Percentiles rank a stretch among this genome's conserved stretches.
Conservation (phyloP, 2,113 vertebrate genomes). For the Megalops atlanticus region DNA sequence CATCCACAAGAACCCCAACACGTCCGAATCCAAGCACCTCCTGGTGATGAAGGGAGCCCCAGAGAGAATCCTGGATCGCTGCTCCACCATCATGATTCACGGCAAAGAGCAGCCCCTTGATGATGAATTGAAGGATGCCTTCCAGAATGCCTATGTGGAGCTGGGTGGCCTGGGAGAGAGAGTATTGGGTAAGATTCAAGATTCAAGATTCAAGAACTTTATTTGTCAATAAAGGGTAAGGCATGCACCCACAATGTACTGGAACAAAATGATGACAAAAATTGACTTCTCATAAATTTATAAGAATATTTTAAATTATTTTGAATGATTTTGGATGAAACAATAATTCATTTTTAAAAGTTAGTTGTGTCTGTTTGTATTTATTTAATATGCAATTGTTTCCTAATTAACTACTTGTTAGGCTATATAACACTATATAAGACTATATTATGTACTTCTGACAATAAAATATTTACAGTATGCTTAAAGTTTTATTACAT, state of each 20-base stretch:
- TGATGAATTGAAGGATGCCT: constrained; percentile 88
- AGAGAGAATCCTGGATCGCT: constrained; percentile 89
- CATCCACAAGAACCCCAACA: constrained; percentile 75
- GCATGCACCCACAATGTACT: background rate
- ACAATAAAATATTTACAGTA: no score
- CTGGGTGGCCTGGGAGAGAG: constrained; percentile 86
- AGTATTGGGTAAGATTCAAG: constrained; percentile 88
- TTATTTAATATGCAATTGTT: no score
- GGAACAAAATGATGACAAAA: background rate
- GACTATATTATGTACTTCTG: no score
- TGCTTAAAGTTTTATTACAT: no score
- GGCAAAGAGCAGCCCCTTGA: constrained; percentile 84
- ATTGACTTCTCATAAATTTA: background rate
- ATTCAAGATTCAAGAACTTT: no score
- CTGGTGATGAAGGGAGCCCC: constrained; percentile 93
- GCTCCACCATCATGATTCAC: constrained; percentile 83
- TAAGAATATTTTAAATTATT: no score
- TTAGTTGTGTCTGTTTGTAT: no score
- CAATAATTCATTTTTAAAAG: no score
- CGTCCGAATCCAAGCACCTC: constrained; percentile 67
- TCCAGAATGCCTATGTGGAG: constrained; percentile 91
- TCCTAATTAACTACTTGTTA: no score
- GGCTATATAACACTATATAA: no score
- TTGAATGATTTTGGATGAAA: no score
- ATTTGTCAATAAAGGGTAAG: no score